phyloP scores from a whole-genome alignment of 2,797 vertebrate genomes.

The Mastacembelus armatus region DNA sequence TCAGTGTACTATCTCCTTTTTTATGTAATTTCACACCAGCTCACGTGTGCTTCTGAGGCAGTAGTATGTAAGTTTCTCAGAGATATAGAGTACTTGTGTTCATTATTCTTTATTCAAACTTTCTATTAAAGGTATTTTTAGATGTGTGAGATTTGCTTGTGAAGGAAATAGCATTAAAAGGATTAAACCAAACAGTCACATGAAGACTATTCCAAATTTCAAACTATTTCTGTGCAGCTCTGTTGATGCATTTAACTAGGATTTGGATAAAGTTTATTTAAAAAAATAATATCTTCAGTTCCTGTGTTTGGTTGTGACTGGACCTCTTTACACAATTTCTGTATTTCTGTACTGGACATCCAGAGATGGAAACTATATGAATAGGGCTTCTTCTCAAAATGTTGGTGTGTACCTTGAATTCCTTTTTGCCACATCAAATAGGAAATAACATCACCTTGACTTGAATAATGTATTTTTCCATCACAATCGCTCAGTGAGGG shows the following conservation, averaged over 20 bases:
- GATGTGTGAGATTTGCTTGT: neutral
- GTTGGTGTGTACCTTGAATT: constrained; percentile 8
- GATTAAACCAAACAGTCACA: neutral
- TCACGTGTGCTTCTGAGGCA: constrained; percentile 15
- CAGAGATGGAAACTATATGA: constrained; percentile 6
- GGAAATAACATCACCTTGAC: constrained; percentile 38
- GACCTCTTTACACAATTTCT: neutral
- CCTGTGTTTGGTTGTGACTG: neutral
- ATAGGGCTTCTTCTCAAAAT: neutral
- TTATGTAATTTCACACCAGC: constrained; percentile 12
- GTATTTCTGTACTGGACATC: neutral
- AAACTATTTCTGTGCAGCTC: neutral
- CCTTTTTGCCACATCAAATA: neutral
- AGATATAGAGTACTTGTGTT: neutral
- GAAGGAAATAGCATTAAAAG: neutral
- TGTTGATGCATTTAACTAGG: neutral
- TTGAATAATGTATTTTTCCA: constrained; percentile 66
- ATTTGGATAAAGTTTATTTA: no score
- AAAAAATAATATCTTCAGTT: neutral
- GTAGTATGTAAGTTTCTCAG: neutral
- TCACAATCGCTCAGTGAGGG: constrained; percentile 41
- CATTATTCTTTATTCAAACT: constrained; percentile 4
- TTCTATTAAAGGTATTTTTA: constrained; percentile 10
- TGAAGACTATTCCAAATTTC: neutral
- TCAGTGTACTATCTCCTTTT: neutral